Evolutionary conservation across 2,888 invertebrate genomes (phyloP).

Genomic region (Serripes groenlandicus): DNA sequence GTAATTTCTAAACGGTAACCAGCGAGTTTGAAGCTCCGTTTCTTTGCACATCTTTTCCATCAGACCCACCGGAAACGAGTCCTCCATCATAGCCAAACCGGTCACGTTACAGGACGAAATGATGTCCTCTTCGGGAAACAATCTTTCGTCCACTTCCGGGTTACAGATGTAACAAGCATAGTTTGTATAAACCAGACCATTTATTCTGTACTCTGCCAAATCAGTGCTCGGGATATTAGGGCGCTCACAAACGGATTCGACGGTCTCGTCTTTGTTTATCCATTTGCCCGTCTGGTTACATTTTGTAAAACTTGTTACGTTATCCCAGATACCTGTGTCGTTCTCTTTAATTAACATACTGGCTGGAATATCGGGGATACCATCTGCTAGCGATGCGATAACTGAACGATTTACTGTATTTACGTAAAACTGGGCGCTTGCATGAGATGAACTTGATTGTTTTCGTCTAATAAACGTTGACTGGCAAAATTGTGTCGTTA

Average conservation of each 20-base stretch:
- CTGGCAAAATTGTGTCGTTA: not conserved
- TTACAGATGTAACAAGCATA: constrained; percentile 44
- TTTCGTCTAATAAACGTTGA: not conserved
- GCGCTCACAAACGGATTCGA: constrained; percentile 4
- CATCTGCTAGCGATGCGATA: not conserved
- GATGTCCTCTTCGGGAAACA: not conserved
- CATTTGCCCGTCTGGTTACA: constrained; percentile 37
- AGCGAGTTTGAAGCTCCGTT: not conserved
- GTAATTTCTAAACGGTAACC: constrained; percentile 38
- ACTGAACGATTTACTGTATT: not conserved
- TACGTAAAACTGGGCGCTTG: not conserved
- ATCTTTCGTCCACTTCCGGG: constrained; percentile 11
- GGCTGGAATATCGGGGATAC: not conserved
- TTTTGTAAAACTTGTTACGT: not conserved
- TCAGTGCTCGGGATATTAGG: not conserved
- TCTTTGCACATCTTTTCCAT: constrained; percentile 16
- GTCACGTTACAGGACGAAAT: constrained; percentile 23
- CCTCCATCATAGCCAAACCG: not conserved
- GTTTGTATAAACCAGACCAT: constrained; percentile 26
- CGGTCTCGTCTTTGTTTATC: not conserved
- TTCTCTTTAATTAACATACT: not conserved
- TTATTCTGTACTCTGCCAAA: constrained; percentile 27
- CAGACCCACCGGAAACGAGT: not conserved
- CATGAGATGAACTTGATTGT: not conserved
- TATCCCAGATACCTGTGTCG: not conserved